Evolutionary conservation across 2,797 vertebrate species (phyloP), one percentile per base, ranked within the genome.

Genomic region (Hephaestus fuliginosus): DNA sequence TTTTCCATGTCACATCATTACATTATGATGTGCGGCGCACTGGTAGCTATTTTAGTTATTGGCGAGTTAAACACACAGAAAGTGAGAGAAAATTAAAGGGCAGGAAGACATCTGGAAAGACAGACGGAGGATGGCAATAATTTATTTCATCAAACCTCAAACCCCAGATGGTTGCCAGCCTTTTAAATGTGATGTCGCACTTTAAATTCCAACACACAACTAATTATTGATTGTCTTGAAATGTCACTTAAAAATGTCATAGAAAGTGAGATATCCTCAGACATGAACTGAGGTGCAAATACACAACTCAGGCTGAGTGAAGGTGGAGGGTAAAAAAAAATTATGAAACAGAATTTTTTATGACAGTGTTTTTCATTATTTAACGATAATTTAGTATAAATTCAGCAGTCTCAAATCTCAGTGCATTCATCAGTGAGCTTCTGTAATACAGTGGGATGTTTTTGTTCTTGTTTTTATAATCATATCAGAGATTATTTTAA

Each of bases 181-280:
- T 82, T 90, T 90, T 78, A 90, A 87, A 90, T 87, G 81, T 79
- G 79, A 88, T 83, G 83, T 87, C 43, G 57, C 85, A 86, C 77
- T 93, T 86, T 74, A 87, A 84, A 90, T 89, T 91, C 81, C 61
- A 81, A 73, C 67, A 86, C 76, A 82, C 66, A 75, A 83, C 83
- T 88, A 91, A 90, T 91, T 83, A 88, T 89, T 90, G 89, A 91
- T 91, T 77, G 76, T 75, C 81, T 86, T 55, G 63, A 91, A 92
- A 92, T 93, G 87, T 90, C 82, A 86, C 11, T 73, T 78, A 80
- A 86, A 86, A 86, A 84, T 86, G 69, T 88, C 66, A 71, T 67
- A 41, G 80, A 76, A 82, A 84, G 63, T 85, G 86, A 82, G 51
- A 71, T 82, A 56, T 73, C 78, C 80, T 83, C 69, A 86, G 77